Conservation (phyloP, 2,797 vertebrate species). For the Chiroxiphia lanceolata region DNA sequence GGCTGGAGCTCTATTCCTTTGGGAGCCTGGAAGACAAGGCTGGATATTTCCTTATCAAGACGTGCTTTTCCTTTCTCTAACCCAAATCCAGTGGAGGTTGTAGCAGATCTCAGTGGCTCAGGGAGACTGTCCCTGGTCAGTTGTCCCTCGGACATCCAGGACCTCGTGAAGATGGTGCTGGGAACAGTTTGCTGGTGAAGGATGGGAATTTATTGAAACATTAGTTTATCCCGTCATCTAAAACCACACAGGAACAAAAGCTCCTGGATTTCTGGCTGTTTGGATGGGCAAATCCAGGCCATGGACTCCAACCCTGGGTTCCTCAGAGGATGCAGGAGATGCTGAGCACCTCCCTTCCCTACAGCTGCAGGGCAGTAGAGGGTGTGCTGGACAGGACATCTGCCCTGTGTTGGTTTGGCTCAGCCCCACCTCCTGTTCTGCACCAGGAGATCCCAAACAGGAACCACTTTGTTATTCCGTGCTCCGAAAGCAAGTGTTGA, state of each 20-base stretch:
- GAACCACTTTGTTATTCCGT: background rate
- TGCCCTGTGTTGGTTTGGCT: background rate
- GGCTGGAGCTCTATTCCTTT: background rate
- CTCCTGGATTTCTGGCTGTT: background rate
- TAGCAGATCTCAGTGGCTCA: background rate
- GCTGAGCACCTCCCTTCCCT: background rate
- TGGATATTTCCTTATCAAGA: background rate
- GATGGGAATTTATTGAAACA: background rate
- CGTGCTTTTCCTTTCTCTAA: background rate
- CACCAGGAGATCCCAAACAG: background rate
- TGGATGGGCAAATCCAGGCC: background rate
- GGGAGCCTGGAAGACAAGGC: background rate
- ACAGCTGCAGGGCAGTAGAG: background rate
- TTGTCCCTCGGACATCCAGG: background rate
- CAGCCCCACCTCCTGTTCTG: background rate
- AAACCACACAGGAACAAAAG: background rate
- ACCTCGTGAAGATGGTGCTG: background rate
- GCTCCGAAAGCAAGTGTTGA: background rate
- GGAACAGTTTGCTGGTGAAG: background rate
- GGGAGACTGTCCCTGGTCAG: background rate
- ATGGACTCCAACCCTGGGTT: background rate
- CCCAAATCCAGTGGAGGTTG: background rate
- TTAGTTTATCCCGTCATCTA: background rate
- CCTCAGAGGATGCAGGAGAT: background rate
- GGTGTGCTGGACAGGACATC: background rate